Evolutionary conservation across 2,888 invertebrate species (phyloP), one percentile per base, ranked within the genome.

Genomic region (Dorcus parallelipipedus): DNA sequence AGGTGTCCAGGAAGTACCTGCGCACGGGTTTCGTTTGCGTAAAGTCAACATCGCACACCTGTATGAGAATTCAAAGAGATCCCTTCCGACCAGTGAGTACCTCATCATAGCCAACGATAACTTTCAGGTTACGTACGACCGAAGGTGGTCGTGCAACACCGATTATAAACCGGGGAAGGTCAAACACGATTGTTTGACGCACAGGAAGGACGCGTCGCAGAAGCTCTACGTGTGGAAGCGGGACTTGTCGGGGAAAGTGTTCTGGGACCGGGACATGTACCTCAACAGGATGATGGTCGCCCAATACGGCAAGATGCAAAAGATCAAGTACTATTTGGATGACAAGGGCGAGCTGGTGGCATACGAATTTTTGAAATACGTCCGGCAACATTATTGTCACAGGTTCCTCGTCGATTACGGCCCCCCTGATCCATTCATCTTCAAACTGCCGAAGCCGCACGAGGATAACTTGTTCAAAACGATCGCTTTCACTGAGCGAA

Each of bases 391-490:
- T 33, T 52, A 49, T 39, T 49, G 52, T 10, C 52, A 59, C 38
- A 54, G 56, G 9, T 59, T 56, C 49, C 39, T 59, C 42, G 51
- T 59, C 50, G 33, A 48, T 47, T 59, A 59, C 49, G 26, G 45
- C 6, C 20, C 52, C 40, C 52, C 55, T 1, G 49, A 49, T 49
- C 59, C 59, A 3, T 49, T 52, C 10, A 48, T 56, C 23, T 52
- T 41, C 10, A 38, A 41, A n/a, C 17, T 38, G 6, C 38, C 23
- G 38, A 8, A 17, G 39, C 54, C 14, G 10, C 26, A 23, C 20
- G 3, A 38, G 14, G 33, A 51, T 9, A 17, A 26, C 26, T 20
- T 17, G 26, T 40, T 17, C 49, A 20, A 9, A 48, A 49, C 38
- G 14, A 38, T 54, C 20, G 50, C 38, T 9, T 58, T 47, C 26